phyloP scores from a whole-genome alignment of 2,888 invertebrate species.

The Mesoligia furuncula region DNA sequence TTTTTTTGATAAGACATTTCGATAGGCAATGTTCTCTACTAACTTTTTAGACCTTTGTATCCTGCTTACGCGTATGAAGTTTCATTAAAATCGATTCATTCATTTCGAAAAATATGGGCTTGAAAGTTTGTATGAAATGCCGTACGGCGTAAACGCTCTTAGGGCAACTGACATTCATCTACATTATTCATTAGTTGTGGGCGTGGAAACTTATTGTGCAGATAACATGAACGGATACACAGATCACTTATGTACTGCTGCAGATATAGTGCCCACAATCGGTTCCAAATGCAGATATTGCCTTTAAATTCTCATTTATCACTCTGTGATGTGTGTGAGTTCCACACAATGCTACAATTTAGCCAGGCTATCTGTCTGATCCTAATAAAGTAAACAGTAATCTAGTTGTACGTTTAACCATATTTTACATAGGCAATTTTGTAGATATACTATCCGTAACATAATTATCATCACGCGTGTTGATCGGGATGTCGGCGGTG shows the following conservation, averaged over 20 bases:
- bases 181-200: not conserved
- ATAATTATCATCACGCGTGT: no score
- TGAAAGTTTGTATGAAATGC: no score
- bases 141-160: no score
- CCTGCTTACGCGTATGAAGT: no score
- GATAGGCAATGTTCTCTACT: no score
- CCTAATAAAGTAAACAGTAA: not conserved
- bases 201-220: not conserved
- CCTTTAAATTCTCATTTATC: not conserved
- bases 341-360: conserved; percentile 2
- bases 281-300: not conserved
- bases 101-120: no score
- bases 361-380: not conserved
- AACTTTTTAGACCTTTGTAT: no score
- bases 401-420: not conserved
- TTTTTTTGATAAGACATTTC: no score
- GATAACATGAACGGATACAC: not conserved
- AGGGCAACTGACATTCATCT: not conserved
- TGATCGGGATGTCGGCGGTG: no score
- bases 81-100: no score
- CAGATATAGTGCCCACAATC: not conserved
- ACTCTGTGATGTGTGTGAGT: not conserved
- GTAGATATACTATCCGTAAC: no score
- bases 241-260: not conserved
- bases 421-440: no score